A percentile compares a stretch with the other conserved stretches of the same genome.
Conservation (phyloP, 1,140 invertebrate genomes). For the Aphaenogaster ashmeadi region DNA sequence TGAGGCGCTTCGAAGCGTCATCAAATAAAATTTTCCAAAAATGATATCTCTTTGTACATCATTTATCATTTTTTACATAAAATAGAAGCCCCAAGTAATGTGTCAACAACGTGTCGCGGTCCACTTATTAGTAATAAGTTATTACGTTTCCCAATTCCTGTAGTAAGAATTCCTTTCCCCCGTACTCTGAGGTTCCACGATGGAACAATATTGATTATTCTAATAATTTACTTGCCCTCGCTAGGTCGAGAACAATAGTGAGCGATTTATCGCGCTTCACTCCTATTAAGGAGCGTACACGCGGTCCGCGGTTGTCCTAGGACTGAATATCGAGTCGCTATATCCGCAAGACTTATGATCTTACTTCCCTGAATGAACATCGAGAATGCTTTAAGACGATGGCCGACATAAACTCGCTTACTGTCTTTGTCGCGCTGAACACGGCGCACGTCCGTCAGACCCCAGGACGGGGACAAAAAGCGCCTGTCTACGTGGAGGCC, state of each 20-base stretch:
- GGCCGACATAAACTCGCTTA: conserved; percentile 22
- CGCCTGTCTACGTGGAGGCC: conserved; percentile 62
- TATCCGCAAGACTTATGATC: conserved; percentile 63
- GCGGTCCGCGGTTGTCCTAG: conserved; percentile 33
- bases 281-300: conserved; percentile 37
- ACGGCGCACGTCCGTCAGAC: conserved; percentile 59
- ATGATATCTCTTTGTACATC: not conserved
- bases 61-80: not conserved
- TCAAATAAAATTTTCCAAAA: not conserved
- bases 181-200: not conserved
- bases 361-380: conserved; percentile 64
- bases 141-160: not conserved
- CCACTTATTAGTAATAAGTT: not conserved
- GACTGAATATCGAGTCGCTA: conserved; percentile 51
- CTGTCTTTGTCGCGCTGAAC: conserved; percentile 60
- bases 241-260: conserved; percentile 27
- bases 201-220: conserved; percentile 12
- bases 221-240: conserved; percentile 34
- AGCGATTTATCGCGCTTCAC: conserved; percentile 64
- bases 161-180: not conserved
- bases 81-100: not conserved
- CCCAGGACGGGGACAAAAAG: conserved; percentile 63
- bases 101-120: not conserved
- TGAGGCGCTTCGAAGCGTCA: too few relatives aligned
- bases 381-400: conserved; percentile 47